Base-by-base conservation (phyloP, 2,113 vertebrate genomes). In the Ceratotherium simum region DNA sequence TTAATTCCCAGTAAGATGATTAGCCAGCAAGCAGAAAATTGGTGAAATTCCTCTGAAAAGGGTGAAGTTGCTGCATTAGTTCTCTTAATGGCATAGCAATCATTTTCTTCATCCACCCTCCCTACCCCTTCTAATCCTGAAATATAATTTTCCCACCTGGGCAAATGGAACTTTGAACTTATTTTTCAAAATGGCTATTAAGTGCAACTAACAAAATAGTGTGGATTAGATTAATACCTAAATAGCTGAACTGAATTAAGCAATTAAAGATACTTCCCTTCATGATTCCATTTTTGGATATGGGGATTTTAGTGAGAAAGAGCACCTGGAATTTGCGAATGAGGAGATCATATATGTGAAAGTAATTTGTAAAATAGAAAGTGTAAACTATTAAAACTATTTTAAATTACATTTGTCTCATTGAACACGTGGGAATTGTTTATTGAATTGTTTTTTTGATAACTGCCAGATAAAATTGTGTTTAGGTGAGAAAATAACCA, bases 11-110 rank as follows among this genome's bases (percentile, higher is more conserved):
- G 96, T 97, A 93, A 97, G 91, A 90, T 84, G 87, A 86, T 96
- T 97, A 97, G 88, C 89, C 81, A 58, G 42, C 80, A 97, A 98
- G 81, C 36, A 97, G 95, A 98, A 96, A 96, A 94, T 18, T 95
- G 64, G 93, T 96, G 88, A 95, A 42, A 88, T 97, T 97, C 88
- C 82, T 96, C 83, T 87, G 90, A 90, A 96, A 73, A 48, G 90
- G 0, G 0, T 94, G 46, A 2, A 29, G 6, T 96, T 64, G 70
- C 76, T 62, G 51, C n/a, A 39, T 92, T 95, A 83, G 72, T 83
- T 93, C 78, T 72, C 64, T 84, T 97, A 70, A 96, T 78, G 69
- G 73, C 85, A 29, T 7, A 8, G 75, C 56, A 16, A 36, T 90
- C 60, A 56, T 73, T 76, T 90, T 93, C 56, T 92, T 36, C 33